Conservation (phyloP, 2,888 invertebrate genomes). For the Rhamnusium bicolor region DNA sequence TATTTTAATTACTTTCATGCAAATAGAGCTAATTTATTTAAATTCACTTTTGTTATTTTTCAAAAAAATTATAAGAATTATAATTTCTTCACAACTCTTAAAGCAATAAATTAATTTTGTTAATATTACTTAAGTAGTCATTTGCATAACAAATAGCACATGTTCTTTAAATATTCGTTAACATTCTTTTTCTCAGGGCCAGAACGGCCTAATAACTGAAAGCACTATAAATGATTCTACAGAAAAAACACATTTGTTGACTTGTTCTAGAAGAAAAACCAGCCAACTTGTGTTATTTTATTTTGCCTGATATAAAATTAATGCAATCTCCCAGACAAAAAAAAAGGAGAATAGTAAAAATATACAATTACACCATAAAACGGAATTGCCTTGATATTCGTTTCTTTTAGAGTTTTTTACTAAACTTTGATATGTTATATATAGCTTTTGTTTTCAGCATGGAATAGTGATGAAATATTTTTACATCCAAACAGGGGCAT, state of each 20-base stretch:
- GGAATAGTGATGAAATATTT: not conserved
- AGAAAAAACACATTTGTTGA: not conserved
- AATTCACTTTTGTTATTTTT: slow-evolving; percentile 2
- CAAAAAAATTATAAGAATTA: not conserved
- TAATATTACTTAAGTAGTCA: not conserved
- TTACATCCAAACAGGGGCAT: not conserved
- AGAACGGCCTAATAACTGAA: not conserved
- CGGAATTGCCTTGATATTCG: not conserved
- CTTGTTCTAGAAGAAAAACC: not conserved
- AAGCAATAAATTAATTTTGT: slow-evolving; percentile 7
- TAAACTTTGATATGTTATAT: not conserved
- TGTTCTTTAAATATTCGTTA: not conserved
- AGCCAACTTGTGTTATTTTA: not conserved
- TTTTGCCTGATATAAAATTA: not conserved
- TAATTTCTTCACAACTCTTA: not conserved
- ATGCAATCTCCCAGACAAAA: not conserved
- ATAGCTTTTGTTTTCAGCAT: not conserved
- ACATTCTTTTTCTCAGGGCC: not conserved
- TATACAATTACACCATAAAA: not conserved
- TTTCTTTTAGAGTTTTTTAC: not conserved
- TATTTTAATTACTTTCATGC: slow-evolving; percentile 19
- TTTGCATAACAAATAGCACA: slow-evolving; percentile 6
- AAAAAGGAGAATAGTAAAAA: not conserved
- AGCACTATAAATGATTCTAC: not conserved
- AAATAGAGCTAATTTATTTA: slow-evolving; percentile 18